Percentiles rank a stretch among this genome's conserved stretches.
Conservation (phyloP, 1,140 invertebrate genomes). For the Lordiphosa collinella region DNA sequence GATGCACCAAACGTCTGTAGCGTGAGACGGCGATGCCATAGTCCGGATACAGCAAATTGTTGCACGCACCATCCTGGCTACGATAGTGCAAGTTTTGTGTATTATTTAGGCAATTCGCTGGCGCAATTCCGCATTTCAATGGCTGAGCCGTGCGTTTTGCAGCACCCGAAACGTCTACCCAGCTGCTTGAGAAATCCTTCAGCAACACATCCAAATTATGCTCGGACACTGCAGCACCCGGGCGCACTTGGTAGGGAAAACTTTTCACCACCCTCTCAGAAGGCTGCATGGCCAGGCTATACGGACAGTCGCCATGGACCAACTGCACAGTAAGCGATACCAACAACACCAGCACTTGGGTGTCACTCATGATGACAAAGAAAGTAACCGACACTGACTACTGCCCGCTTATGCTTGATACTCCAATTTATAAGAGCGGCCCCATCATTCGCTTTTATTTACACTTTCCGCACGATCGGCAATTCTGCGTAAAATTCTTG, state of each 20-base stretch:
- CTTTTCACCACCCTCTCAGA: conserved; percentile 22
- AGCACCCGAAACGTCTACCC: conserved; percentile 8
- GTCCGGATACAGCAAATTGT: conserved; percentile 87
- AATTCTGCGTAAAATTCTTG: conserved; percentile 33
- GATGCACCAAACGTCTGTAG: conserved; percentile 85
- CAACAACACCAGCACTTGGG: no score
- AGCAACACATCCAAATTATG: conserved; percentile 40
- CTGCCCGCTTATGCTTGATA: no score
- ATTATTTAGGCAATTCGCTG: conserved; percentile 51
- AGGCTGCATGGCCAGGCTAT: conserved; percentile 3
- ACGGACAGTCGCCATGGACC: no score
- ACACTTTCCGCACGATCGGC: conserved; percentile 38
- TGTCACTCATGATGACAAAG: no score
- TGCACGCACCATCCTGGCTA: conserved; percentile 91
- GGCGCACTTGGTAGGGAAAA: conserved; percentile 10
- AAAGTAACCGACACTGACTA: no score
- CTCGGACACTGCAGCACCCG: conserved; percentile 22
- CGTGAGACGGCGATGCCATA: conserved; percentile 88
- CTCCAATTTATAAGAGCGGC: conserved; percentile 35
- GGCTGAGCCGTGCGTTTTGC: conserved; percentile 6
- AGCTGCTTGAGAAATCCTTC: conserved; percentile 22
- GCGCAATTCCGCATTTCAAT: conserved; percentile 50
- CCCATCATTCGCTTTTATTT: conserved; percentile 4
- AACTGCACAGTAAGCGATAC: no score
- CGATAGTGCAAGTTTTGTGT: conserved; percentile 84